Base-by-base conservation (phyloP, 2,113 vertebrate species). In the Naja naja region DNA sequence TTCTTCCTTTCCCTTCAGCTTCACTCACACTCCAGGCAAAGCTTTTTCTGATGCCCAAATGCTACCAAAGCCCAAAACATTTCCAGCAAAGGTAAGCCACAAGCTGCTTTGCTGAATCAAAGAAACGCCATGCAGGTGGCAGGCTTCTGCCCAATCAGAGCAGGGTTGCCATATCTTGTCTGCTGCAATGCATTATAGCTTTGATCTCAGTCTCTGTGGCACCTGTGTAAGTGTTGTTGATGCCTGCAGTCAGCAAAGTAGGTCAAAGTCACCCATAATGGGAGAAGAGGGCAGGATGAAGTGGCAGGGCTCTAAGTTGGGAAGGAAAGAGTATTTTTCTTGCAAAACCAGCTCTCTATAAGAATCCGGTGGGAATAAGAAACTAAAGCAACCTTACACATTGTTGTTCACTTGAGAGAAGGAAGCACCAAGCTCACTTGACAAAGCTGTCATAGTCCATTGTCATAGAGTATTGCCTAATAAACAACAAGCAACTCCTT, bases 261-360 rank as follows among this genome's bases (percentile, higher is more conserved):
- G 93, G 93, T 94, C 93, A 94, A 89, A 88, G 91, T 89, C 91
- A 89, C 85, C 34, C 16, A 34, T n/a, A 52, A 69, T 12, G 52
- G 45, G 89, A 88, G 53, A 87, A 87, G 74, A 87, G 88, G 56
- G 58, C 55, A 92, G 45, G 45, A 54, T 34, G 45, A 34, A 85
- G 45, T n/a, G 64, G 69, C 18, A 0, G 45, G 45, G 85, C 45
- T 39, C 12, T 30, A 20, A 34, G n/a, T 14, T 56, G n/a, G 49
- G 87, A 25, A 11, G 30, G 1, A 74, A 27, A 25, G 27, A 49
- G 0, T 47, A 43, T 18, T 58, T 47, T 56, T 52, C n/a, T 39
- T 5, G 64, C 52, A 89, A 45, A 55, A 47, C 8, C 16, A 69
- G 3, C 1, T 3, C 12, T 43, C 4, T 43, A 22, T 5, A 27